A percentile compares a stretch with the other conserved stretches of the same genome.
phyloP scores from a whole-genome alignment of 2,113 vertebrate genomes.

The Trochalopteron elliotii region DNA sequence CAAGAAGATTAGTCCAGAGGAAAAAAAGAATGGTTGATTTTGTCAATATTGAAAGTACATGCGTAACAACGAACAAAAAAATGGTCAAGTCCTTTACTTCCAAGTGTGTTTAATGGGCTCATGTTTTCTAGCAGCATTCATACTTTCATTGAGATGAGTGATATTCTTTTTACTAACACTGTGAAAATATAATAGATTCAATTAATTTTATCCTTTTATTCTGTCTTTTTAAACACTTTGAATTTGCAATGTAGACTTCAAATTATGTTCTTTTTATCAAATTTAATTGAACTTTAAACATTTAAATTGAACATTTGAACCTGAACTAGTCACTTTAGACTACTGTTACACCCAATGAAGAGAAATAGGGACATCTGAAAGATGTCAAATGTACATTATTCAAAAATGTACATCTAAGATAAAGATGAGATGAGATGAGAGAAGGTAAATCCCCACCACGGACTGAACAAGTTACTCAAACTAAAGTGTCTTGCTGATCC shows the following conservation, averaged over 20 bases:
- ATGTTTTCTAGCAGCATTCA: not conserved
- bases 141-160: not conserved
- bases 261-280: not conserved
- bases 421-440: not conserved
- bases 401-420: not conserved
- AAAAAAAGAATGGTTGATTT: not conserved
- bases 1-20: not conserved
- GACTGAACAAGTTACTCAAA: not conserved
- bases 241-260: not conserved
- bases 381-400: not conserved
- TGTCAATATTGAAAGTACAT: not conserved
- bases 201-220: not conserved
- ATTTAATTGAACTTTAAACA: conserved; percentile 9
- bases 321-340: not conserved
- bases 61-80: not conserved
- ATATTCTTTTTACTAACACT: not conserved
- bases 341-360: not conserved
- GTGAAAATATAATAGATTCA: not conserved
- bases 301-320: conserved; percentile 7
- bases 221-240: not conserved
- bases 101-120: not conserved
- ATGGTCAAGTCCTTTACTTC: not conserved
- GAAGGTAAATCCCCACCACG: not conserved
- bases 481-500: not conserved
- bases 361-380: not conserved